Conservation (phyloP, 2,113 vertebrate species). For the Corythaixoides concolor region DNA sequence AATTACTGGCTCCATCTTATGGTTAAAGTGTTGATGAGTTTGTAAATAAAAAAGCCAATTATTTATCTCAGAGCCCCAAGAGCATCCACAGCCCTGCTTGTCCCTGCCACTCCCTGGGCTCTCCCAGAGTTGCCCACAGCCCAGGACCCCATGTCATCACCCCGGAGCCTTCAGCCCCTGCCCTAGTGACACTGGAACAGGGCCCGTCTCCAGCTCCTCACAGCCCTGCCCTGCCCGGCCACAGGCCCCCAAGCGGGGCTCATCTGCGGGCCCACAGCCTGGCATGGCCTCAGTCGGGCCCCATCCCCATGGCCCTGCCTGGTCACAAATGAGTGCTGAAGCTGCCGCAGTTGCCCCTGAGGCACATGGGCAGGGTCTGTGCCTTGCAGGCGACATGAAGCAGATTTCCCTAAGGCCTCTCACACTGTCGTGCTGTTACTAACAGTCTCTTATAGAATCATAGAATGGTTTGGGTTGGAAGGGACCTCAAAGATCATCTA, state of each 20-base stretch:
- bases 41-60: background rate
- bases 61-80: background rate
- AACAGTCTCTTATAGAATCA: background rate
- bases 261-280: accelerated
- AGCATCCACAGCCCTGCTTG: background rate
- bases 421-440: background rate
- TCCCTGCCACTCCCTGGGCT: accelerated
- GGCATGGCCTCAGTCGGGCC: too few relatives aligned
- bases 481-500: too few relatives aligned
- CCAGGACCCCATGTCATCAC: background rate
- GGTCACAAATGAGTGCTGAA: accelerated
- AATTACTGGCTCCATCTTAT: slow-evolving; percentile 16
- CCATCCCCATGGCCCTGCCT: accelerated
- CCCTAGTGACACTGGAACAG: background rate
- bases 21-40: background rate
- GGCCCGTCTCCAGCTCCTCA: accelerated
- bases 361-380: background rate
- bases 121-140: accelerated
- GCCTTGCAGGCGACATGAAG: background rate
- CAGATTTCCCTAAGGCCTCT: background rate
- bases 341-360: background rate
- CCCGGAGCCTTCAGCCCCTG: accelerated
- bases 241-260: accelerated
- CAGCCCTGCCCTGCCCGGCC: background rate
- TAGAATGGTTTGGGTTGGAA: too few relatives aligned